phyloP scores from a whole-genome alignment of 2,113 vertebrate species.

The Condylura cristata region DNA sequence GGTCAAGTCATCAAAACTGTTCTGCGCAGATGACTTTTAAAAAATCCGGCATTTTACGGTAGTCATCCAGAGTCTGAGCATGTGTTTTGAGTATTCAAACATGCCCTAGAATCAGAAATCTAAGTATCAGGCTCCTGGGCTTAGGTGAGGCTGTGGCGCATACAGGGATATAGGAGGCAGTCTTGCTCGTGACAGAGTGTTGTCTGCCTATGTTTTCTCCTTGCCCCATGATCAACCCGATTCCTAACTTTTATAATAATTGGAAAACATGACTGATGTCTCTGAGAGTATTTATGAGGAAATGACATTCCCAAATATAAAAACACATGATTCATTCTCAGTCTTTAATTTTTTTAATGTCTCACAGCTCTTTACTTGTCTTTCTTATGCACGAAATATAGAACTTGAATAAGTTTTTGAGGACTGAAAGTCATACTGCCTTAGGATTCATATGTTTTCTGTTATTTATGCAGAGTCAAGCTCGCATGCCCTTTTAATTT shows the following conservation, averaged over 20 bases:
- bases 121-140: not conserved
- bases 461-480: not conserved
- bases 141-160: not conserved
- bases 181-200: not conserved
- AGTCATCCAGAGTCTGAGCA: not conserved
- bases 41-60: conserved; percentile 13
- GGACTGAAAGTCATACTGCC: not conserved
- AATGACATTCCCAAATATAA: not conserved
- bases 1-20: conserved; percentile 19
- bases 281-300: not conserved
- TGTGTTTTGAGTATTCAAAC: conserved; percentile 32
- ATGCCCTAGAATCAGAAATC: not conserved
- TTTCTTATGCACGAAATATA: not conserved
- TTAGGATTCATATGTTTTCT: not conserved
- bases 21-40: not conserved
- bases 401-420: conserved; percentile 2
- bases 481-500: not conserved
- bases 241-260: not conserved
- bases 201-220: not conserved
- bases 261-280: not conserved
- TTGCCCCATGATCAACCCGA: not conserved
- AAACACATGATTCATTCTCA: not conserved
- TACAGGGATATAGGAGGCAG: not conserved
- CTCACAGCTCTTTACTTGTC: not conserved
- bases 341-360: not conserved